These are phyloP conservation scores for Coilia nasus DNA, from an alignment of 2,797 vertebrate species.

Conservation along the genomic window DNA sequence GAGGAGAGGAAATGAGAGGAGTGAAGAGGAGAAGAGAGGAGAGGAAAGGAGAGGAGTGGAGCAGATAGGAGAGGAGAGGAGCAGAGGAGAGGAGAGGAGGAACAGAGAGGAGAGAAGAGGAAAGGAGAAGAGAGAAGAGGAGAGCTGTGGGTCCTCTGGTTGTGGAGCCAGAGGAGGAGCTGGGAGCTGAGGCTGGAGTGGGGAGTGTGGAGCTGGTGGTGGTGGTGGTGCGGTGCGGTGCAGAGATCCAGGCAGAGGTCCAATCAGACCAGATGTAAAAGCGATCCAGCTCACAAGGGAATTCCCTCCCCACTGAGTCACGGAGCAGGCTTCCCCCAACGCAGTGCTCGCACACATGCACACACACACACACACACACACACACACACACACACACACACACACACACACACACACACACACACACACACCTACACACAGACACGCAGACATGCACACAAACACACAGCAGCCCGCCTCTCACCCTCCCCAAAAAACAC, in stretches of 20 bases:
- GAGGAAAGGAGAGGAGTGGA: neutral
- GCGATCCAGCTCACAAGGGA: conserved; percentile 88
- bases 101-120: neutral
- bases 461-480: conserved; percentile 59
- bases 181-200: neutral
- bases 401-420: neutral
- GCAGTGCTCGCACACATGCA: neutral
- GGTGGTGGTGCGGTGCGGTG: conserved; percentile 49
- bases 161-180: neutral
- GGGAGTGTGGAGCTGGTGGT: neutral
- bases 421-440: conserved; percentile 67
- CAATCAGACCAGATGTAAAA: conserved; percentile 86
- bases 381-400: neutral
- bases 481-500: conserved; percentile 68
- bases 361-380: conserved; percentile 28
- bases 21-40: too few relatives aligned
- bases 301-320: conserved; percentile 88
- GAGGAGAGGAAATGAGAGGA: too few relatives aligned
- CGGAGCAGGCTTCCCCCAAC: conserved; percentile 85
- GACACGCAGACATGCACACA: conserved; percentile 40
- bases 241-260: conserved; percentile 74
- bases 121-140: conserved; percentile 9
- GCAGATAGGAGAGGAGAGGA: neutral
- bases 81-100: neutral
- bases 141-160: neutral